Conservation (phyloP, 1,140 invertebrate genomes). For the Gonioctena quinquepunctata region DNA sequence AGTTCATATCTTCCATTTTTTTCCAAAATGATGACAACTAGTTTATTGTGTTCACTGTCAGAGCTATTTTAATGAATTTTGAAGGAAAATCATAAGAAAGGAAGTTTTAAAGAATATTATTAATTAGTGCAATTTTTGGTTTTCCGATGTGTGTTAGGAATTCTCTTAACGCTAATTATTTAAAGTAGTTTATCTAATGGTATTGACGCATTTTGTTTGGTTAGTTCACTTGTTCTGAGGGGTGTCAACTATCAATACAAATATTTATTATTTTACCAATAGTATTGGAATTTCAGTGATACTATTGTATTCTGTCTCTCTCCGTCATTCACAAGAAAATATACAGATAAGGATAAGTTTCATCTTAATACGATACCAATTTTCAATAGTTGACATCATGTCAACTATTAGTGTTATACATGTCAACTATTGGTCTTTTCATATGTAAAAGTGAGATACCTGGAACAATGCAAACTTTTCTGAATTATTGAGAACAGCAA, state of each 20-base stretch:
- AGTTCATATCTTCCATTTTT: neutral
- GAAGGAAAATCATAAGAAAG: neutral
- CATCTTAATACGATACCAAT: neutral
- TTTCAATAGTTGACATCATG: neutral
- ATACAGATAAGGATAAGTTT: neutral
- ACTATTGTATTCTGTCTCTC: neutral
- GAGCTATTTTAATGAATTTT: neutral
- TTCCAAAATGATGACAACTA: neutral
- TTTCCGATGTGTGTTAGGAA: neutral
- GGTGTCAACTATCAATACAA: neutral
- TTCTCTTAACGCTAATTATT: neutral
- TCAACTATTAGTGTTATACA: neutral
- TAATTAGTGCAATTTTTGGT: neutral
- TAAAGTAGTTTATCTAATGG: neutral
- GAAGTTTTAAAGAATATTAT: neutral
- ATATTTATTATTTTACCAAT: neutral
- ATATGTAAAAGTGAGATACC: neutral
- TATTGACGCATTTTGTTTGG: neutral
- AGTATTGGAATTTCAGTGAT: neutral
- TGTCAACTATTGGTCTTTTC: neutral
- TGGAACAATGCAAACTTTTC: neutral
- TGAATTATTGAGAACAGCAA: neutral
- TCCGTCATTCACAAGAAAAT: neutral
- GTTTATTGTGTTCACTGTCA: neutral
- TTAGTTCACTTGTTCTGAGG: neutral